Base-by-base conservation (phyloP, 1,140 invertebrate genomes). In the Drosophila arizonae region DNA sequence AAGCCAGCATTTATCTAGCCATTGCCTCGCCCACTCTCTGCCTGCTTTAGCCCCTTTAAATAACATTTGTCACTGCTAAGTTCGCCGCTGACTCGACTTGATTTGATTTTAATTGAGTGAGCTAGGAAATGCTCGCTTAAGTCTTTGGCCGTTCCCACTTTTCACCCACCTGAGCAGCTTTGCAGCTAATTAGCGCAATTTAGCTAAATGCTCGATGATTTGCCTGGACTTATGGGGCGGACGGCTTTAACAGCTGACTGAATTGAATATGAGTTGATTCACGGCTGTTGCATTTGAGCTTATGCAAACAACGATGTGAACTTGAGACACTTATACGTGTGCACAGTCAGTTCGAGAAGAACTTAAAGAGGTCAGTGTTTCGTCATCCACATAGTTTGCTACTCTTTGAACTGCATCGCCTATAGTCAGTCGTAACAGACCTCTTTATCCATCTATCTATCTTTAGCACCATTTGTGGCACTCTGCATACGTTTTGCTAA, bases 221-320 rank as follows among this genome's bases (percentile, higher is more conserved):
- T 55, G 50, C 64, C 30, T 41, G 13, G 30, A 55, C 70, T 55
- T 67, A 52, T 61, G 56, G 64, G 64, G 64, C 64, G 66, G 65
- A 69, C 57, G 69, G 57, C 15, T 69, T 69, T 61, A 43, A 6
- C 65, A 68, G 30, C 39, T 60, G 24, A 28, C 4, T 43, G 36
- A 26, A 58, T 17, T 21, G 10, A 56, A 33, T 33, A 33, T 33
- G 6, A 33, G 6, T 33, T 33, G 33, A 33, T 33, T 33, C 8
- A 33, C 1, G 33, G 8, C 8, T 33, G 57, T 3, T 67, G 10
- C 55, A 60, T 54, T 50, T 69, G 21, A 0, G 21, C 84, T 84
- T 88, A 80, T 80, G 79, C 85, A 88, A 87, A 79, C 67, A 66
- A 15, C 56, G 55, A 52, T 64, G 39, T 24, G 56, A 63, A 76